Evolutionary conservation across 1,140 invertebrate genomes (phyloP), one percentile per base, ranked within the genome.

Genomic region (Sminthurides bifidus): DNA sequence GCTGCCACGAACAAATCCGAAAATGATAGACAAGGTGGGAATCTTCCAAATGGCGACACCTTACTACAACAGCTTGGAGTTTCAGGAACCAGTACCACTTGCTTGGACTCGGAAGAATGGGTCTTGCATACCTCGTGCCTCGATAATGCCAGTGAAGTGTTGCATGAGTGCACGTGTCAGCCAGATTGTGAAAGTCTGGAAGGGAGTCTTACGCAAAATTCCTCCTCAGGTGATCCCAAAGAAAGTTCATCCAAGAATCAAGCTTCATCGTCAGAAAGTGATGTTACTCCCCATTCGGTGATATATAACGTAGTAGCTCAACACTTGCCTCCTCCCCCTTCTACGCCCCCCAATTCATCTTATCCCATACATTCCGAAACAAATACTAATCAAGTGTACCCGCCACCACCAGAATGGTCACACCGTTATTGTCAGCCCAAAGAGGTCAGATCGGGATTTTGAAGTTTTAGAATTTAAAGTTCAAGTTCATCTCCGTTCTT

Each of bases 161-260:
- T 57, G 21, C 61, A 56, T 46, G 61, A 64, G 46, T 64, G 61
- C 52, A 60, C 55, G 37, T 60, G 58, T 54, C 58, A 59, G 26
- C 58, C 54, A 2, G 61, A 60, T 30, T 30, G 51, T n/a, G 56
- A 52, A 26, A 51, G 46, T 27, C 40, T 24, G 30, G 56, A 58
- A 48, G 56, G 40, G 26, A 41, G 15, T 21, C 35, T 38, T 30
- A 38, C 38, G 19, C 52, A 54, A 38, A 54, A 41, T 19, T 44
- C 29, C 35, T 27, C 46, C 31, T 49, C 46, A 33, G 46, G 31
- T 49, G 46, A 49, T 49, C 46, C 35, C 35, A 17, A 41, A 27
- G 26, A 44, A 3, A 43, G 52, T 30, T 21, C 30, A 15, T 43
- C 24, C 38, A 56, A 60, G 35, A 48, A 37, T 52, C 58, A 60